Percentiles rank a stretch among this genome's conserved stretches.
phyloP scores from a whole-genome alignment of 2,888 invertebrate species.

The Pycnomerus fuliginosus region DNA sequence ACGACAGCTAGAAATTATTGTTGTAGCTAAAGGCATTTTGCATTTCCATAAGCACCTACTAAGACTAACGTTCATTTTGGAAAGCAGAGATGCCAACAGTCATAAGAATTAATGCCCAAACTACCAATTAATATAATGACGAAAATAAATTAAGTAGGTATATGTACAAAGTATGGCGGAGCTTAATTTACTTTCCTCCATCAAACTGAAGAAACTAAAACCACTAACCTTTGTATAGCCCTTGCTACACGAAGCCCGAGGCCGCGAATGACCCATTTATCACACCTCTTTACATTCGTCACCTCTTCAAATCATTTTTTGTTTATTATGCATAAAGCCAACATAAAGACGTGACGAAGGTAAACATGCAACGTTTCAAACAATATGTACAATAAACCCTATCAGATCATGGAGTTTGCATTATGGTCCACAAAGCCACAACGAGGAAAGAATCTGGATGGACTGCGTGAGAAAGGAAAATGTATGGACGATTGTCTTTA shows the following conservation, averaged over 20 bases:
- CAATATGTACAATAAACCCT: conserved; percentile 18
- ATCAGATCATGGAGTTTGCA: conserved; percentile 30
- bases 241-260: conserved; percentile 52
- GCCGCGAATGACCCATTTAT: conserved; percentile 44
- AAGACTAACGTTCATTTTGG: conserved; percentile 32
- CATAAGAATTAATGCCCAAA: conserved; percentile 30
- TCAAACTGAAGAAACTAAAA: conserved; percentile 28
- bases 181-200: conserved; percentile 35
- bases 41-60: conserved; percentile 42
- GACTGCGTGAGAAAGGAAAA: conserved; percentile 4
- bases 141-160: conserved; percentile 38
- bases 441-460: conserved; percentile 8
- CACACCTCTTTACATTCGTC: conserved; percentile 18
- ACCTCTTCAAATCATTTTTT: conserved; percentile 4
- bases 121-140: conserved; percentile 29
- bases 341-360: conserved; percentile 6
- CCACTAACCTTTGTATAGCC: conserved; percentile 53
- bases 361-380: conserved; percentile 11
- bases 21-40: conserved; percentile 45
- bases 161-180: no score
- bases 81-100: conserved; percentile 27
- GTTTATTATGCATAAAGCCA: neutral
- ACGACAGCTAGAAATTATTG: conserved; percentile 45
- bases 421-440: conserved; percentile 29
- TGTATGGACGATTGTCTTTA: conserved; percentile 7